Evolutionary conservation across 2,797 vertebrate species (phyloP), one percentile per base, ranked within the genome.

Genomic region (Peromyscus attwateri): DNA sequence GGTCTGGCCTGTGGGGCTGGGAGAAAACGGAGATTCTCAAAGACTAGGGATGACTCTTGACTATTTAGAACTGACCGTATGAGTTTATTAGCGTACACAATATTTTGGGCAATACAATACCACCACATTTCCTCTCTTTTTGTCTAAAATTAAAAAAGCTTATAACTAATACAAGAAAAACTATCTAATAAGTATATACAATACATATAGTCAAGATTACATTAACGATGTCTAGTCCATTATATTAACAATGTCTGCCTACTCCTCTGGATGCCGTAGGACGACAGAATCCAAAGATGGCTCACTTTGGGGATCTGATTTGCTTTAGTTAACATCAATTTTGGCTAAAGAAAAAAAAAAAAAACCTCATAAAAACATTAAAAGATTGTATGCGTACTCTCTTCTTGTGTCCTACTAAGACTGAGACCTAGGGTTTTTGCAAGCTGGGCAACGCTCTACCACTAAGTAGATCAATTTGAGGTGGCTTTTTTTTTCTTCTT

Each of bases 391-490:
- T 70, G 62, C 12, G 60, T 34, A 17, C 9, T 10, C 37, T 64
- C 14, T 64, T 64, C 14, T 31, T 64, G 13, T 43, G 60, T 64
- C 60, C 29, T 75, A 31, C 17, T 14, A 40, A 19, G n/a, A 76
- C 52, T 60, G 6, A 34, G 57, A 46, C 37, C 25, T 52, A 57
- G 2, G 16, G 52, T 25, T 62, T 75, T 7, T 76, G 27, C 55
- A 62, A 29, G 10, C 25, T 43, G 16, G 27, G 37, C 27, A 89
- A 60, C 8, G 16, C 55, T 62, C 17, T 60, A 60, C 11, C 13
- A 25, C 68, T 68, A 57, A 57, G n/a, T 25, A 92, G n/a, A 73
- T 70, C 93, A 52, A 71, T 95, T 91, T 96, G 91, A 11, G 11
- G 16, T 75, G n/a, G 5, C 16, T 31, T 88, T 40, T 73, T 49